These are phyloP conservation scores for Ahaetulla prasina DNA, from an alignment of 2,113 vertebrate genomes.

Conservation along the genomic window DNA sequence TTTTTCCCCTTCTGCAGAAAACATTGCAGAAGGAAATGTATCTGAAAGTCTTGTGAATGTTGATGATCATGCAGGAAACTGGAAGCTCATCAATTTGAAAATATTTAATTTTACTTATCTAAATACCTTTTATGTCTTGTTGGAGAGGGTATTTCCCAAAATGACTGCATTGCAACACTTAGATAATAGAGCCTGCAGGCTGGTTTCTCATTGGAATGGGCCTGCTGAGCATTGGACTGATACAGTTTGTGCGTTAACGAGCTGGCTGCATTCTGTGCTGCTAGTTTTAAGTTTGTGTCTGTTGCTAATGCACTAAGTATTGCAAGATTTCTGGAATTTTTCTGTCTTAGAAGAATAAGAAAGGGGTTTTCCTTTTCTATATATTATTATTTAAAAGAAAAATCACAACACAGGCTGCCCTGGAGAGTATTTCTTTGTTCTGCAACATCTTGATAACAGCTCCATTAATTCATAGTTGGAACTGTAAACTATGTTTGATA, in stretches of 20 bases:
- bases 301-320: conserved; percentile 41
- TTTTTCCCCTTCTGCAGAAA: not conserved
- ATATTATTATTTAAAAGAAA: conserved; percentile 31
- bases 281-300: conserved; percentile 14
- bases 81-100: not conserved
- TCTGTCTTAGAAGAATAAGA: not conserved
- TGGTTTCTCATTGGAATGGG: conserved; percentile 8
- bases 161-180: conserved; percentile 64
- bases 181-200: conserved; percentile 38
- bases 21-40: not conserved
- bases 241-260: conserved; percentile 34
- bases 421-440: conserved; percentile 43
- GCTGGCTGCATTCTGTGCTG: conserved; percentile 40
- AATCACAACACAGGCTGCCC: not conserved
- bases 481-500: not conserved
- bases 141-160: conserved; percentile 52
- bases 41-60: not conserved
- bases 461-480: conserved; percentile 20
- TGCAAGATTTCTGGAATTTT: conserved; percentile 14
- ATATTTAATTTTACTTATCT: conserved; percentile 11
- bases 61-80: not conserved
- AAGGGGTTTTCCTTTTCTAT: not conserved
- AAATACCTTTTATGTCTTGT: conserved; percentile 44
- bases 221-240: not conserved
- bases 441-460: conserved; percentile 46